phyloP scores from a whole-genome alignment of 2,797 vertebrate species.

The Calcarius lapponicus region DNA sequence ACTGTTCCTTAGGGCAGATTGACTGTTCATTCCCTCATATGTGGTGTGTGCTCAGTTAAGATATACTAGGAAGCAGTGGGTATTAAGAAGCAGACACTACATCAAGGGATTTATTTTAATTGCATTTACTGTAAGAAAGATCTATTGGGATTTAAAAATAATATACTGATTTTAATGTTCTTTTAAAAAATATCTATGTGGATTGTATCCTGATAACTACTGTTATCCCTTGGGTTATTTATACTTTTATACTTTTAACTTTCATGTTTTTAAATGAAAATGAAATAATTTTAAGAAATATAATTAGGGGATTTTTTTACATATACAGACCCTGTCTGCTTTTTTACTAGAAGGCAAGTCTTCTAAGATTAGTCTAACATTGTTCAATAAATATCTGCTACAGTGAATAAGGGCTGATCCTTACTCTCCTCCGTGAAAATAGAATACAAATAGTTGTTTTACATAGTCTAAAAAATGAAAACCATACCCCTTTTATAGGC shows the following conservation, averaged over 20 bases:
- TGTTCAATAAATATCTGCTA: not conserved
- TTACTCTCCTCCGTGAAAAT: not conserved
- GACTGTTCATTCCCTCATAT: not conserved
- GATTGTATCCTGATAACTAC: not conserved
- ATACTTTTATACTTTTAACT: conserved; percentile 24
- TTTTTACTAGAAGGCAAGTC: not conserved
- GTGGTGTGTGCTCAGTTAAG: conserved; percentile 3
- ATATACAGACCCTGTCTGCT: not conserved
- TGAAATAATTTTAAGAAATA: not conserved
- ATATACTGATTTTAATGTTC: not conserved
- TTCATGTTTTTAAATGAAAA: conserved; percentile 29
- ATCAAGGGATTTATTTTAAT: conserved; percentile 55
- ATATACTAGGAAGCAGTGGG: not conserved
- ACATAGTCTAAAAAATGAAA: not conserved
- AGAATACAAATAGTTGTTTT: not conserved
- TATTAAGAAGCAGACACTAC: conserved; percentile 38
- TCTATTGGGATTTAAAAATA: conserved; percentile 29
- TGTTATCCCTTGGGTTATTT: conserved; percentile 19
- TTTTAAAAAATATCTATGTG: not conserved
- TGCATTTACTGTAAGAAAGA: conserved; percentile 50
- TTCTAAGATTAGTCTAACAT: not conserved
- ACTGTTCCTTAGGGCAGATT: not conserved
- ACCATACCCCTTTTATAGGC: not conserved
- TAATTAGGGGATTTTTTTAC: not conserved
- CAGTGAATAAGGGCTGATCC: not conserved